These are phyloP conservation scores for Trissolcus brochymenae DNA, from an alignment of 2,888 invertebrate genomes.

Conservation along the genomic window DNA sequence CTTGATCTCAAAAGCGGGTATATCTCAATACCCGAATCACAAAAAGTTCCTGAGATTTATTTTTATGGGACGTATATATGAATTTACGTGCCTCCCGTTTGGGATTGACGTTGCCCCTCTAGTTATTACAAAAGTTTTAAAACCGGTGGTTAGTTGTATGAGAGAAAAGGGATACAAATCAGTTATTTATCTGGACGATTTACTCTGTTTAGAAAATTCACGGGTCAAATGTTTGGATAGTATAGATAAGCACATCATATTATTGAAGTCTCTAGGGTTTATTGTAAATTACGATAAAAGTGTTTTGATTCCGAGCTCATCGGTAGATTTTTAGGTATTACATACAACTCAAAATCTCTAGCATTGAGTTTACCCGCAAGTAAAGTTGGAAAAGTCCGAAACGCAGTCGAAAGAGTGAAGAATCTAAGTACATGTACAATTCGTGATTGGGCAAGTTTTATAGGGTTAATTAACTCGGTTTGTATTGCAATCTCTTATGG, in stretches of 20 bases:
- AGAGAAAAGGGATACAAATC: neutral
- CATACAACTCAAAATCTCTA: neutral
- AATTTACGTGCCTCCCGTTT: neutral
- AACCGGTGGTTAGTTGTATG: neutral
- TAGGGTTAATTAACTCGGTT: neutral
- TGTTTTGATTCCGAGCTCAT: too few relatives aligned
- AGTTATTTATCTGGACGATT: neutral
- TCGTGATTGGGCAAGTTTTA: neutral
- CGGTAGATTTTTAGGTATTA: too few relatives aligned
- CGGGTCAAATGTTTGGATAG: neutral
- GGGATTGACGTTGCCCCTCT: neutral
- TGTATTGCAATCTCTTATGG: neutral
- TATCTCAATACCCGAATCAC: too few relatives aligned
- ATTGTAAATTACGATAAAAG: too few relatives aligned
- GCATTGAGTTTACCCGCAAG: neutral
- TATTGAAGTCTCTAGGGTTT: too few relatives aligned
- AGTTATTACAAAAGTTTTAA: neutral
- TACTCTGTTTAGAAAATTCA: neutral
- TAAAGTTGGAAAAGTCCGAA: neutral
- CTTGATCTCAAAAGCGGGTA: slow-evolving; percentile 17
- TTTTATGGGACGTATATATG: neutral
- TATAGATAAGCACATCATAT: too few relatives aligned
- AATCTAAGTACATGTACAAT: neutral
- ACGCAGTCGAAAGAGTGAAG: neutral
- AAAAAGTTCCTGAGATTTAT: neutral